Base-by-base conservation (phyloP, 1,140 invertebrate species). In the Macrocentrus cingulum region DNA sequence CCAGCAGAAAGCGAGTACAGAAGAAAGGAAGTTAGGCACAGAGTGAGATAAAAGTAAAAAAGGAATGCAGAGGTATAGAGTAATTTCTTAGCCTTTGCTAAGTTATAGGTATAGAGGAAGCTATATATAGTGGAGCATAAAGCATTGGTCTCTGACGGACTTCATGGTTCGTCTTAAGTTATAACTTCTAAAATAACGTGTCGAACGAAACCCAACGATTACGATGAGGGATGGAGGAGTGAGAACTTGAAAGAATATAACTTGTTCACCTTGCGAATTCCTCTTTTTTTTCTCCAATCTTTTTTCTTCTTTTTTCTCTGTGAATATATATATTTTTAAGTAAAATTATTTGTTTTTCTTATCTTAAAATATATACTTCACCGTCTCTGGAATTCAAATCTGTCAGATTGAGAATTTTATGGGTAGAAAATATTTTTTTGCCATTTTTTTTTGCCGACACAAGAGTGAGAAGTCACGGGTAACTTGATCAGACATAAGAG, bases 151-250 rank as follows among this genome's bases (percentile, higher is more conserved):
- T 36, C 65, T 64, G 65, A 66, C 59, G 59, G 66, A 65, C 59
- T 73, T 73, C 70, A 74, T 72, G 72, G 70, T 65, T 62, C 64
- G 66, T 69, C 65, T 72, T 72, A 74, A 73, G 69, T 73, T 73
- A 67, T 67, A 72, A 74, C 70, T 74, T 74, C 71, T 73, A n/a
- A 68, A 74, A 74, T 73, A 74, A 72, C 61, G 62, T 67, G 62
- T 61, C 39, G 20, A 16, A 39, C 7, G 32, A 56, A n/a, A n/a
- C n/a, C n/a, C n/a, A n/a, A n/a, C n/a, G n/a, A n/a, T n/a, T 16
- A 29, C 25, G 25, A 29, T 29, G 25, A 29, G 25, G 9, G 25
- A 29, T 29, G 25, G 9, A 29, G 9, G 25, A 29, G n/a, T n/a
- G n/a, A n/a, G n/a, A n/a, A n/a, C n/a, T n/a, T n/a, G n/a, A n/a